phyloP scores from a whole-genome alignment of 2,888 invertebrate genomes.

The Axea sp. region DNA sequence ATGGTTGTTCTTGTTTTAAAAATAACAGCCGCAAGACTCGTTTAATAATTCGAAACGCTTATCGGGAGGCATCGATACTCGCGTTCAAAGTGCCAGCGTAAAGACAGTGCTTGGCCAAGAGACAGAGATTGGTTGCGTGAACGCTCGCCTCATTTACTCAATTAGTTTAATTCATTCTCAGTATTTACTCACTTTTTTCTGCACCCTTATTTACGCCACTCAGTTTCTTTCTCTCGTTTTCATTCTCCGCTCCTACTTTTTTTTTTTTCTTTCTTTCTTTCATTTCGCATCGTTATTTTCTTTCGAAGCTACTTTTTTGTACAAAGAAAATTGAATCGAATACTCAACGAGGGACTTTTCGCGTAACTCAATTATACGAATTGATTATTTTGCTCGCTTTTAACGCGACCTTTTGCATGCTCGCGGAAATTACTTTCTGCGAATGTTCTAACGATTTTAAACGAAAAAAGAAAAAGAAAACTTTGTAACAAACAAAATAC shows the following conservation, averaged over 20 bases:
- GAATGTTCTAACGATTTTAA: constrained; percentile 1
- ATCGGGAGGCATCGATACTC: constrained; percentile 35
- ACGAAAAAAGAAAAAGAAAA: neutral
- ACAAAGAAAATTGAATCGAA: constrained; percentile 14
- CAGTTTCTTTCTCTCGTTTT: constrained; percentile 29
- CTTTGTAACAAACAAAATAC: too few species aligned
- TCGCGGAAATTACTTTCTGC: neutral
- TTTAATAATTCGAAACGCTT: constrained; percentile 32
- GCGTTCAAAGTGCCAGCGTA: constrained; percentile 10
- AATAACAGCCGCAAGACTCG: constrained; percentile 14
- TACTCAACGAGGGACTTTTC: constrained; percentile 9
- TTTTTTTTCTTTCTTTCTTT: constrained; percentile 1
- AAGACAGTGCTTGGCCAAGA: constrained; percentile 16
- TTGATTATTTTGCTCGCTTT: constrained; percentile 15
- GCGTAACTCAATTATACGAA: constrained; percentile 6
- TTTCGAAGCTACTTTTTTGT: constrained; percentile 3
- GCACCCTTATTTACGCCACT: constrained; percentile 47
- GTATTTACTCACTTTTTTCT: constrained; percentile 68
- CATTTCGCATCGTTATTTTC: constrained; percentile 22
- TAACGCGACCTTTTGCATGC: neutral
- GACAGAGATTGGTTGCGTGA: constrained; percentile 69
- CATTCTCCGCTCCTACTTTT: too few species aligned
- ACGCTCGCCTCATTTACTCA: constrained; percentile 75
- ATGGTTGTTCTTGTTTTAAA: too few species aligned
- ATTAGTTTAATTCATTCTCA: constrained; percentile 76